Conservation (phyloP, 1,140 invertebrate species). For the Popillia japonica region DNA sequence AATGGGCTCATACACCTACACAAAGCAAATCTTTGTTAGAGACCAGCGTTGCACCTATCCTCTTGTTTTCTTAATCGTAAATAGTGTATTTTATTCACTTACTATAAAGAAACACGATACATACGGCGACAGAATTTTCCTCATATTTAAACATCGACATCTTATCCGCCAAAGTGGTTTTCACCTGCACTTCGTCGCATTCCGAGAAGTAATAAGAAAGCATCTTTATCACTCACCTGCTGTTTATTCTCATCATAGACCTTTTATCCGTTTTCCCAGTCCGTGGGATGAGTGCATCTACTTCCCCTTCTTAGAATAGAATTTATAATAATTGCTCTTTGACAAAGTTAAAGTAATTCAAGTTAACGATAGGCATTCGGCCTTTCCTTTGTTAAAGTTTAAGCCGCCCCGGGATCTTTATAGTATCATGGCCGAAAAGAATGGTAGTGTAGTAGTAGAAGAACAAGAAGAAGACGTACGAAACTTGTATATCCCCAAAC, state of each 20-base stretch:
- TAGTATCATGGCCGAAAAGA: neutral
- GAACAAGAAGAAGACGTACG: neutral
- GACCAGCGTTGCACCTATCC: neutral
- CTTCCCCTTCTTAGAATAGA: neutral
- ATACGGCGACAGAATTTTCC: neutral
- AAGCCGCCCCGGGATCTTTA: neutral
- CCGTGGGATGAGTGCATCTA: neutral
- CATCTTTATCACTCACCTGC: constrained; percentile 27
- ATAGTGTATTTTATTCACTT: neutral
- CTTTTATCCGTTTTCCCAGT: neutral
- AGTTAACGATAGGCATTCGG: constrained; percentile 3
- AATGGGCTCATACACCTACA: neutral
- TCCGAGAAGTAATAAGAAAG: neutral
- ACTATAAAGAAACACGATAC: neutral
- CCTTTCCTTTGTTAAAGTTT: constrained; percentile 17
- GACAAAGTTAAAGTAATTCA: constrained; percentile 14
- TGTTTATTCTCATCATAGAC: neutral
- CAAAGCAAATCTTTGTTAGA: neutral
- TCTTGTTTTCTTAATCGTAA: neutral
- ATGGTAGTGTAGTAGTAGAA: neutral
- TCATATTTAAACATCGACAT: neutral
- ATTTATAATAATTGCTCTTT: neutral
- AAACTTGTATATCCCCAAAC: neutral
- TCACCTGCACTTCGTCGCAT: neutral
- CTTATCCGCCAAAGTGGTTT: neutral